phyloP scores from a whole-genome alignment of 2,113 vertebrate genomes.

The Platycercus adscitus region DNA sequence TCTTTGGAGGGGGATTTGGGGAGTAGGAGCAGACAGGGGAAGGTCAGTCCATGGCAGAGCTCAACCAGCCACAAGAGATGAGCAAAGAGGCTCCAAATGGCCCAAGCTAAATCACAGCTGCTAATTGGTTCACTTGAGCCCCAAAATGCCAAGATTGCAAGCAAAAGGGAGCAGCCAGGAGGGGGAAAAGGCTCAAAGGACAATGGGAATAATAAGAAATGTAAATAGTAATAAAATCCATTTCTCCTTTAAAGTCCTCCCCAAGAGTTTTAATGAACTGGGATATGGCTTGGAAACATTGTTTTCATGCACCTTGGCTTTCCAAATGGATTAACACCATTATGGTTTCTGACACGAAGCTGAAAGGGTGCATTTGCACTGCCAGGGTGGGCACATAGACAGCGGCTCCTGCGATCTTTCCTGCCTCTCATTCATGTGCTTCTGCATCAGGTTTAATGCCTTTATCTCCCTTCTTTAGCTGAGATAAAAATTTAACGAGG shows the following conservation, averaged over 20 bases:
- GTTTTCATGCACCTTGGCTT: slow-evolving; percentile 4
- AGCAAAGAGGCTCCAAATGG: background rate
- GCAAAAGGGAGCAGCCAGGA: background rate
- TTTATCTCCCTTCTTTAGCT: slow-evolving; percentile 54
- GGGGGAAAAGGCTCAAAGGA: background rate
- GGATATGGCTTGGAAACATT: background rate
- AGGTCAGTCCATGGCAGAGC: background rate
- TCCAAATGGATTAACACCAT: slow-evolving; percentile 9
- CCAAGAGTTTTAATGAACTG: slow-evolving; percentile 24
- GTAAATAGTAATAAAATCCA: background rate
- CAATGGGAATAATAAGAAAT: background rate
- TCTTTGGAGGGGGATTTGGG: background rate
- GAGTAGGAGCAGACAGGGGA: background rate
- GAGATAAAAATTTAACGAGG: slow-evolving; percentile 67
- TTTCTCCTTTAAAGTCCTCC: background rate
- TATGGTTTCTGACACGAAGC: fast-evolving
- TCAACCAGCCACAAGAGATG: background rate
- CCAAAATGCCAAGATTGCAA: background rate
- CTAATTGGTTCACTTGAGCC: background rate
- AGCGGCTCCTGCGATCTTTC: background rate
- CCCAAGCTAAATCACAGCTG: background rate
- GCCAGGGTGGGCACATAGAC: background rate
- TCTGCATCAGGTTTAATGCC: background rate
- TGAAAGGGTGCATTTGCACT: fast-evolving
- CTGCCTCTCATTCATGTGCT: background rate